phyloP scores from a whole-genome alignment of 2,113 vertebrate species.

The Grantiella picta region DNA sequence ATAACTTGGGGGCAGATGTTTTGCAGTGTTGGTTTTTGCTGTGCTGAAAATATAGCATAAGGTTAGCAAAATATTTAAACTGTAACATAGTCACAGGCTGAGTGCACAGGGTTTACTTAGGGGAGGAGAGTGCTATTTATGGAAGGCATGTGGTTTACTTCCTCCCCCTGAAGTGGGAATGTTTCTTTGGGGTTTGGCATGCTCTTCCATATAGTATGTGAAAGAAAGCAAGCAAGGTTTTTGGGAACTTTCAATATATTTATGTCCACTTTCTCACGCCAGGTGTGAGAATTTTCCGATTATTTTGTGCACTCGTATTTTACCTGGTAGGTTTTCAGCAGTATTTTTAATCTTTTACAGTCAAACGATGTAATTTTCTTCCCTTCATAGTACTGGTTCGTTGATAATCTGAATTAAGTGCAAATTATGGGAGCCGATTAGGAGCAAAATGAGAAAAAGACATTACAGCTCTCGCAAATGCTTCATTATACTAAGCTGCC shows the following conservation, averaged over 20 bases:
- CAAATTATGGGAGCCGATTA: neutral
- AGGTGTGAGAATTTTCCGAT: conserved; percentile 47
- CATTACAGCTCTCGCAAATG: neutral
- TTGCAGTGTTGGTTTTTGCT: conserved; percentile 3
- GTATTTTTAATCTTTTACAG: conserved; percentile 26
- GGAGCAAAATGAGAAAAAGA: conserved; percentile 5
- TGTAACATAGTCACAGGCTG: neutral
- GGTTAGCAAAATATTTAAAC: conserved; percentile 54
- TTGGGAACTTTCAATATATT: conserved; percentile 26
- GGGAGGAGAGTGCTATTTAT: conserved; percentile 66
- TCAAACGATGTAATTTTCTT: neutral
- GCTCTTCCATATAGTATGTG: neutral
- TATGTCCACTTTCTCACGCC: neutral
- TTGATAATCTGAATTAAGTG: conserved; percentile 25
- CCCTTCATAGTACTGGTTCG: neutral
- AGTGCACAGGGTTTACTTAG: conserved; percentile 52
- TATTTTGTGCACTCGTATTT: conserved; percentile 45
- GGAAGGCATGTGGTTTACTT: conserved; percentile 63
- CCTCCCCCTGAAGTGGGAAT: conserved; percentile 30
- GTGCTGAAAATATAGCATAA: neutral
- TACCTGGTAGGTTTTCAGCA: conserved; percentile 23
- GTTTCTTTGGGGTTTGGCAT: conserved; percentile 62
- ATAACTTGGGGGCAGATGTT: conserved; percentile 23
- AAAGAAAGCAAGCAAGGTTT: conserved; percentile 56
- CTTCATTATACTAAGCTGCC: conserved; percentile 34